Evolutionary conservation across 2,888 invertebrate genomes (phyloP), one percentile per base, ranked within the genome.

Genomic region (Sphaerophoria taeniata): DNA sequence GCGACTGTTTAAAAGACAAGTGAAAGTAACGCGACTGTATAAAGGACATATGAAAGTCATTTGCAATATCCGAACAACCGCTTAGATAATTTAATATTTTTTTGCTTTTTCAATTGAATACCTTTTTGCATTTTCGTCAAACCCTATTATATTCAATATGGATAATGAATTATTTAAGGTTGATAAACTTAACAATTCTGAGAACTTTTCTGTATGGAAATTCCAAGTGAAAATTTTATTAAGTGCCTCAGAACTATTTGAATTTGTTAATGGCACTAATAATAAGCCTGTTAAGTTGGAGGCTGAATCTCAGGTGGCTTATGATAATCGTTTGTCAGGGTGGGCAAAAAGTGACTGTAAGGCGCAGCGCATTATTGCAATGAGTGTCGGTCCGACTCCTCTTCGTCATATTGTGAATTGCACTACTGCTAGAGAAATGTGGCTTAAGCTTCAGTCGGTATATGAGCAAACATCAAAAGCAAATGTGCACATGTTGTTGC

Each of bases 301-400:
- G n/a, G n/a, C n/a, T n/a, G n/a, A n/a, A n/a, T n/a, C n/a, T n/a
- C n/a, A n/a, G n/a, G n/a, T n/a, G n/a, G n/a, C 0, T 2, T 71
- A 36, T n/a, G 36, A 58, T 36, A 24, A 9, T n/a, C 71, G 71
- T 51, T 60, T 49, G 14, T 7, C 60, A 72, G 4, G 0, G 9
- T 51, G 72, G 61, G 0, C 12, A 31, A 53, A 61, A 53, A 11
- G 0, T 4, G 72, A 72, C 36, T 61, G 61, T 14, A 72, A 61
- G 5, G 71, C 58, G 31, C 60, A 65, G 58, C 56, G 16, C 31
- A 53, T 53, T 12, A 53, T 53, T 53, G 55, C 55, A n/a, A 56
- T 56, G 55, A 34, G 55, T 56, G 55, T 56, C 34, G 55, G 55
- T 34, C 55, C 55, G 55, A 56, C 55, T 34, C 55, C 55, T 2